A percentile compares a stretch with the other conserved stretches of the same genome.
Evolutionary conservation across 2,797 vertebrate genomes (phyloP).

Genomic region (Potorous gilbertii): DNA sequence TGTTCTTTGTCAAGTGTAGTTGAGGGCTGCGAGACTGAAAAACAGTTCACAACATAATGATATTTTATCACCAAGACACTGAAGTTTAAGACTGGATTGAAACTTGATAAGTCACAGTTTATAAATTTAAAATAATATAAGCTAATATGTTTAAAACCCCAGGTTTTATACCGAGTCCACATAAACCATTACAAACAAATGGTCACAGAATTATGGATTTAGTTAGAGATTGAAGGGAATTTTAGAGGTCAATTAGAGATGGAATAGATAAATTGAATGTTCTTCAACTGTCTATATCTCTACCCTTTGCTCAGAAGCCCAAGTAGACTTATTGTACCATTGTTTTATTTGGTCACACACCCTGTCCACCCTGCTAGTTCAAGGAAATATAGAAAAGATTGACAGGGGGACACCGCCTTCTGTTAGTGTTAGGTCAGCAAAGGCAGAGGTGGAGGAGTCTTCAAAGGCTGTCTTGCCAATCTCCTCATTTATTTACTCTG

Average conservation of each 20-base stretch:
- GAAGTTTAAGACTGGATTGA: neutral
- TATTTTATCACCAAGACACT: slow-evolving; percentile 31
- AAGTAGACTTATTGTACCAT: neutral
- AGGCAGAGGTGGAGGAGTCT: neutral
- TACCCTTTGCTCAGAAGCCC: neutral
- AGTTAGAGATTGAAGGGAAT: neutral
- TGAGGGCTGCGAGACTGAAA: slow-evolving; percentile 72
- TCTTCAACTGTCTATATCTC: neutral
- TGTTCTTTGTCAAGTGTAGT: slow-evolving; percentile 67
- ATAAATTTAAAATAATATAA: neutral
- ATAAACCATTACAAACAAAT: neutral
- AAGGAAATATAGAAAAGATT: neutral
- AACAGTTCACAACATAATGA: slow-evolving; percentile 58
- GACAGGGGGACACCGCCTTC: neutral
- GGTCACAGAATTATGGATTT: neutral
- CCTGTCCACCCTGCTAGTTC: neutral
- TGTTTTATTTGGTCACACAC: neutral
- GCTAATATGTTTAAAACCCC: neutral
- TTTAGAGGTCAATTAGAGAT: neutral
- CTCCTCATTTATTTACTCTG: neutral
- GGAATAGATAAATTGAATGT: neutral
- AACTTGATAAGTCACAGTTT: neutral
- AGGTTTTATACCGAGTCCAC: neutral
- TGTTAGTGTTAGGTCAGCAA: neutral
- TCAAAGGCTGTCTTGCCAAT: neutral